A percentile compares a stretch with the other conserved stretches of the same genome.
Conservation (phyloP, 2,888 invertebrate species). For the Taphrorychus bicolor region DNA sequence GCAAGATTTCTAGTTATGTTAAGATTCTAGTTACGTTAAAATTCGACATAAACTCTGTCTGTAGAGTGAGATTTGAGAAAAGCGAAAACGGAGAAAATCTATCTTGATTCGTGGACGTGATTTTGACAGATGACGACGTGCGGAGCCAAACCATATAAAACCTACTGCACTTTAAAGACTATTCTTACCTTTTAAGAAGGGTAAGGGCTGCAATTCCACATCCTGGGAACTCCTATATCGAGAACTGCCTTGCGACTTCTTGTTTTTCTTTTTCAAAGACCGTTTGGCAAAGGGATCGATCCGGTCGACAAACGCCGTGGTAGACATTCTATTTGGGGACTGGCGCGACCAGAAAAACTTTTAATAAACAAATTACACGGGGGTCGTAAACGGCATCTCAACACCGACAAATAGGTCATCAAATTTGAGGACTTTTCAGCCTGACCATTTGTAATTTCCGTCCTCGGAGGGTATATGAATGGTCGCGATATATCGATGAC, state of each 20-base stretch:
- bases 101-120: not conserved
- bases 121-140: conserved; percentile 2
- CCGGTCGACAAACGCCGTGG: conserved; percentile 96
- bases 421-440: conserved; percentile 54
- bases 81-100: too few relatives aligned
- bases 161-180: not conserved
- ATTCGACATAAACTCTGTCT: too few relatives aligned
- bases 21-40: too few relatives aligned
- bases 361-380: conserved; percentile 49
- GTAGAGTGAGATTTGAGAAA: too few relatives aligned
- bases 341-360: conserved; percentile 24
- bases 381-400: conserved; percentile 55
- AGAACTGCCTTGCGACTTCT: conserved; percentile 98
- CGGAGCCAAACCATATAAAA: not conserved
- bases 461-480: conserved; percentile 52
- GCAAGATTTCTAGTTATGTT: too few relatives aligned
- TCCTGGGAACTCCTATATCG: conserved; percentile 98
- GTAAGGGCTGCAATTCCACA: conserved; percentile 95
- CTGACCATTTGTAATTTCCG: conserved; percentile 52
- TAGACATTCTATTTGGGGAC: conserved; percentile 70
- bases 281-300: conserved; percentile 99
- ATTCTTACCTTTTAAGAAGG: conserved; percentile 91
- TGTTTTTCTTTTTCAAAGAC: conserved; percentile 97
- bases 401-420: conserved; percentile 52
- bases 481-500: conserved; percentile 57